phyloP scores from a whole-genome alignment of 2,797 vertebrate genomes.

The Sitta carolinensis region DNA sequence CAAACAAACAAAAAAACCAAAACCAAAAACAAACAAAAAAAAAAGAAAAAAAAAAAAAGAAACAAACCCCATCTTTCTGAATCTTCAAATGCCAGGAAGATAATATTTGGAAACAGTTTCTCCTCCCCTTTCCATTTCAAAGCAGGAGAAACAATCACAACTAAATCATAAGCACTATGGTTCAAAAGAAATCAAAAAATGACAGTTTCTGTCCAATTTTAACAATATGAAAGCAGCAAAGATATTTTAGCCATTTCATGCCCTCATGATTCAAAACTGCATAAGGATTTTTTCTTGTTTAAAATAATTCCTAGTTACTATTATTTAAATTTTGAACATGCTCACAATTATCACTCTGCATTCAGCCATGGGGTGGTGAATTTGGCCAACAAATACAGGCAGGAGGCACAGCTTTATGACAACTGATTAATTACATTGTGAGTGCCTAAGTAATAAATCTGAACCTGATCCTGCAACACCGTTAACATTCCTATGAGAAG shows the following conservation, averaged over 20 bases:
- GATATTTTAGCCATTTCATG: not conserved
- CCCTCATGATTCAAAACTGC: not conserved
- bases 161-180: not conserved
- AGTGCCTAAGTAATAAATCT: not conserved
- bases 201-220: not conserved
- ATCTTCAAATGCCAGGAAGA: not conserved
- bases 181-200: not conserved
- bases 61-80: not conserved
- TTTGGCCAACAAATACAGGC: not conserved
- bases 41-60: not conserved
- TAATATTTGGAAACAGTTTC: constrained; percentile 4
- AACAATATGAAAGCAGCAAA: not conserved
- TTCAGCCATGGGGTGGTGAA: not conserved
- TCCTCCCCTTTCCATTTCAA: not conserved
- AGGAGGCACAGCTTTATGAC: not conserved
- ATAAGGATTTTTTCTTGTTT: not conserved
- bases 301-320: not conserved
- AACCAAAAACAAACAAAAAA: not conserved
- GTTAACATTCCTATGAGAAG: not conserved
- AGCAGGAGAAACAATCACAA: not conserved
- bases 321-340: not conserved
- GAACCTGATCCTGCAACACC: not conserved
- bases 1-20: not conserved
- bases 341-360: not conserved
- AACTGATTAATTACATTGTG: not conserved